phyloP scores from a whole-genome alignment of 2,888 invertebrate species.

The Gortyna flavago region DNA sequence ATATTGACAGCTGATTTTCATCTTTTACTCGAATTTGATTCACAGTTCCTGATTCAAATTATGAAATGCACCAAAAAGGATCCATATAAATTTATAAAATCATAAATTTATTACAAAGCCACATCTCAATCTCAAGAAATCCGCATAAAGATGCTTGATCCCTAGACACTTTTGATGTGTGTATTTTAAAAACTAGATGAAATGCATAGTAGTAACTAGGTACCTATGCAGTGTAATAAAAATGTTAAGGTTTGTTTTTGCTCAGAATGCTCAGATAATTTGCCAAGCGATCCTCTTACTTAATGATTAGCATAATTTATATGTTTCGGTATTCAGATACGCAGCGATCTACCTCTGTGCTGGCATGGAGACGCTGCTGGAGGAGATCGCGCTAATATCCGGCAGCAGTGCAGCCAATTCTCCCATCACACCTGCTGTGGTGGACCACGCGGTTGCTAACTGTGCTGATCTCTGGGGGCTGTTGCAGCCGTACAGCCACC shows the following conservation, averaged over 20 bases:
- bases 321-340: conserved; percentile 88
- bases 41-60: too few species aligned
- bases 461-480: conserved; percentile 97
- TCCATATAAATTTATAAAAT: too few species aligned
- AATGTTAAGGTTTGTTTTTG: too few species aligned
- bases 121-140: too few species aligned
- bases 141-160: too few species aligned
- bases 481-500: conserved; percentile 96
- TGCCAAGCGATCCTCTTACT: not conserved
- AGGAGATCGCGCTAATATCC: conserved; percentile 92
- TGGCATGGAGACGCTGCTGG: conserved; percentile 96
- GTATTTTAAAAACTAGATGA: not conserved
- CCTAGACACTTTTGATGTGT: too few species aligned
- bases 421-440: conserved; percentile 94
- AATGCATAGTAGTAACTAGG: not conserved
- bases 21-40: too few species aligned
- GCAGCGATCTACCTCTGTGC: conserved; percentile 97
- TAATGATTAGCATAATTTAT: not conserved
- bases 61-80: too few species aligned
- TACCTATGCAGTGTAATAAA: not conserved
- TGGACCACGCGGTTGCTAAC: conserved; percentile 96
- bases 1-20: too few species aligned
- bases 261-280: not conserved
- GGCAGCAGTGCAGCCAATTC: conserved; percentile 78
- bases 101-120: too few species aligned